Evolutionary conservation across 2,888 invertebrate genomes (phyloP), one percentile per base, ranked within the genome.

Genomic region (Aspidiotus rigidus): DNA sequence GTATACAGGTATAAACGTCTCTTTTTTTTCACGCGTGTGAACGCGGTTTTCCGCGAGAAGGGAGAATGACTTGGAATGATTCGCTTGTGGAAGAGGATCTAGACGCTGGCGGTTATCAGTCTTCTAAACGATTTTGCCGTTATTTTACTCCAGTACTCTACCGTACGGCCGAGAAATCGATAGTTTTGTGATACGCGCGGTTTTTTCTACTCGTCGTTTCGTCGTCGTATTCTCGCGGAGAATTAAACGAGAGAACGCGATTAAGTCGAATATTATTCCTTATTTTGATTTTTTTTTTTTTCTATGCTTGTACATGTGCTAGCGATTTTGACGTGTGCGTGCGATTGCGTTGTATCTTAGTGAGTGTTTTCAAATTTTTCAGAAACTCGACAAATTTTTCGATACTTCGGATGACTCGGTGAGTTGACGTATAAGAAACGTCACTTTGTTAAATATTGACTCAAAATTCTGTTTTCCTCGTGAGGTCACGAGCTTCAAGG

Each of bases 121-220:
- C 49, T 49, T 11, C 49, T 49, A 49, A 49, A 49, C 49, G 49
- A 11, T 13, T n/a, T 49, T n/a, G 49, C 49, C 49, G 49, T 49
- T 49, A 49, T 49, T 28, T 49, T 49, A 49, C 49, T 49, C 49
- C 49, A 49, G 49, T 49, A n/a, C 11, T 49, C 49, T 49, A 49
- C 49, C 49, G 49, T n/a, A 49, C n/a, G n/a, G 10, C 49, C 49
- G 49, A 49, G 49, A 49, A 49, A 49, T 49, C 49, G 49, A 49
- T 49, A 49, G 49, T n/a, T 49, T 49, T n/a, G 49, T n/a, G 28
- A 49, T 49, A 11, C 49, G 28, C 28, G 28, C 28, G 28, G 28
- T 28, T 28, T 28, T 28, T 28, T 28, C 28, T 28, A 28, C 28
- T 28, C 28, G 28, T 28, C 49, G 49, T 49, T 49, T 49, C 6